These are phyloP conservation scores for Epizoanthus stellaris DNA, from an alignment of 92 coral and sea anemone genomes.

Conservation along the genomic window DNA sequence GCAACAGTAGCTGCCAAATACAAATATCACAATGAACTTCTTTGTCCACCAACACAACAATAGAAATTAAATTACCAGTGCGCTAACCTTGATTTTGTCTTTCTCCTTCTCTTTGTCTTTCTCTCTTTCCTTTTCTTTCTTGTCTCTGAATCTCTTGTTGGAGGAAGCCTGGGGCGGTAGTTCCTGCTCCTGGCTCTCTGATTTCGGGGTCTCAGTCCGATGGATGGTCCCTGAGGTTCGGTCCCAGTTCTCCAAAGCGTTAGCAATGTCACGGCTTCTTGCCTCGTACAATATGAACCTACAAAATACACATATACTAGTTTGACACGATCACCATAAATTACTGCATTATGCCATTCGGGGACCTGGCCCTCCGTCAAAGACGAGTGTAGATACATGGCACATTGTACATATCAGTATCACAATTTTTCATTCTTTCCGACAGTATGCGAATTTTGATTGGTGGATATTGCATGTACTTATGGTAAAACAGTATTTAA, in stretches of 20 bases:
- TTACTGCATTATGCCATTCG: too few species aligned
- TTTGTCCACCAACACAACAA: conserved; percentile 10
- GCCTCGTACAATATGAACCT: conserved; percentile 88
- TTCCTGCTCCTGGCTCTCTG: conserved; percentile 89
- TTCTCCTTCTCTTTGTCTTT: conserved; percentile 72
- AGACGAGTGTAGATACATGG: too few species aligned
- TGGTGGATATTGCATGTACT: too few species aligned
- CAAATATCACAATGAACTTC: not conserved
- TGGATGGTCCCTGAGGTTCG: conserved; percentile 84
- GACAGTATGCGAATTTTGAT: too few species aligned
- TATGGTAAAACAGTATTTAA: too few species aligned
- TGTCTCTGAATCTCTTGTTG: conserved; percentile 74
- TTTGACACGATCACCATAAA: not conserved
- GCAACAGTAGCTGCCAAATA: not conserved
- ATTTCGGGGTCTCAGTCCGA: conserved; percentile 90
- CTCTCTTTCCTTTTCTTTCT: conserved; percentile 63
- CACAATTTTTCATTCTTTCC: too few species aligned
- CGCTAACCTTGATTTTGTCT: conserved; percentile 56
- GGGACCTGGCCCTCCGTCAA: not conserved
- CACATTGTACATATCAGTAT: not conserved
- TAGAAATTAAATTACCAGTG: not conserved
- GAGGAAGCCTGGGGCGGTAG: conserved; percentile 72
- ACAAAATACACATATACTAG: not conserved
- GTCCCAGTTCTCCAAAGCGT: conserved; percentile 93
- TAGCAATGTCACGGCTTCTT: conserved; percentile 91